Percentiles rank a stretch among this genome's conserved stretches.
phyloP scores from a whole-genome alignment of 2,113 vertebrate species.

The Syrrhaptes paradoxus region DNA sequence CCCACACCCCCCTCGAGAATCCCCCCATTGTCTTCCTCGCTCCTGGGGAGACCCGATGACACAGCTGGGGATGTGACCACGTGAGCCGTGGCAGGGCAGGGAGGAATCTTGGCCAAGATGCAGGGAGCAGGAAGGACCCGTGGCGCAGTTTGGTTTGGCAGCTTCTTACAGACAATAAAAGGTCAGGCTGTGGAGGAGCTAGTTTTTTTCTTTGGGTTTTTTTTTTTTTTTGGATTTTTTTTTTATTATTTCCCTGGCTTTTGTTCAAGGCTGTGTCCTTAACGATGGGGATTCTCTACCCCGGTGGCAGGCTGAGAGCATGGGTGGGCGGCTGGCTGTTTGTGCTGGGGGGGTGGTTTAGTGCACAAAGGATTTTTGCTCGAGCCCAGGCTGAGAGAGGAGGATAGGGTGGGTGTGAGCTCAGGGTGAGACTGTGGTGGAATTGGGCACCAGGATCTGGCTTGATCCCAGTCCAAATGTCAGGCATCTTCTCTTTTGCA shows the following conservation, averaged over 20 bases:
- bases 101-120: not conserved
- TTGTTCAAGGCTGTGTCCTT: constrained; percentile 55
- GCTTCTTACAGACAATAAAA: constrained; percentile 2
- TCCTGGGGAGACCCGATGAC: not conserved
- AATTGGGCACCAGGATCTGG: not conserved
- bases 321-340: constrained; percentile 36
- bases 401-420: not conserved
- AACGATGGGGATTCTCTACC: not conserved
- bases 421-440: fast-evolving
- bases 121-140: not conserved
- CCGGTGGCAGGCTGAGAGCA: not conserved
- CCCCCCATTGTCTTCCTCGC: not conserved
- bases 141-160: constrained; percentile 50
- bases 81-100: not conserved
- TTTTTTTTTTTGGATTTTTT: not conserved
- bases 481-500: not conserved
- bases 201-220: not conserved
- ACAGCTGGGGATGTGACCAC: not conserved
- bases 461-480: not conserved
- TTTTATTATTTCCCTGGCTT: constrained; percentile 30
- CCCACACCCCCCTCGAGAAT: not conserved
- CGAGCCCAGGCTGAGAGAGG: not conserved
- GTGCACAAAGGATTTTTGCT: not conserved
- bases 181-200: constrained; percentile 34
- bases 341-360: not conserved